phyloP scores from a whole-genome alignment of 2,113 vertebrate species.

The Lasiurus borealis region DNA sequence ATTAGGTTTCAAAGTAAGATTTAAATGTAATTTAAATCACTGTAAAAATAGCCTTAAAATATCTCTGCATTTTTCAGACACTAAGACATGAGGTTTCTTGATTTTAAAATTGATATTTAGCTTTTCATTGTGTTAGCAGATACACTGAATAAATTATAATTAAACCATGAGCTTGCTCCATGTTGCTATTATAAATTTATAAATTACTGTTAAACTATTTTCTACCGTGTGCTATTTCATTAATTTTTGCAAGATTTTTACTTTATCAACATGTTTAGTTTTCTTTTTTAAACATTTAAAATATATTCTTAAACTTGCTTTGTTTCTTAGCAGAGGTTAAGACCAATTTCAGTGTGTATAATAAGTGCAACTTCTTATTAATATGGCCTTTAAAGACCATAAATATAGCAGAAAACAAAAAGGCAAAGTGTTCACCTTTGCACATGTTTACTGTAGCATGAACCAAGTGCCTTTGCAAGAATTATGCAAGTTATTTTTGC shows the following conservation, averaged over 20 bases:
- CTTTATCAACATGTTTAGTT: background rate
- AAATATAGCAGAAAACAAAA: background rate
- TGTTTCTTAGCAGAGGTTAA: background rate
- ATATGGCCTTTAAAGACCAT: background rate
- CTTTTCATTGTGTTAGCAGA: background rate
- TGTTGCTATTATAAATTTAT: background rate
- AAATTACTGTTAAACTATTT: background rate
- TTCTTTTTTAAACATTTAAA: background rate
- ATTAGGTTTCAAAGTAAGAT: background rate
- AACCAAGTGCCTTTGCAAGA: background rate
- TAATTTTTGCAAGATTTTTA: background rate
- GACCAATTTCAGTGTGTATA: background rate
- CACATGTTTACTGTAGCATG: background rate
- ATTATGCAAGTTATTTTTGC: background rate
- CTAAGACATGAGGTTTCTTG: constrained; percentile 54
- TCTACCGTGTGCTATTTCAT: background rate
- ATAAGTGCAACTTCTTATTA: background rate
- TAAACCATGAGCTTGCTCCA: background rate
- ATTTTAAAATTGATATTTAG: constrained; percentile 70
- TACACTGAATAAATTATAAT: background rate
- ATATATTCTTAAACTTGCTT: constrained; percentile 8
- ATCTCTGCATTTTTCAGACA: constrained; percentile 62
- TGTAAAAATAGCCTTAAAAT: constrained; percentile 76
- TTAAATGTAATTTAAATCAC: constrained; percentile 62
- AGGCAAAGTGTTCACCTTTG: background rate